A percentile compares a stretch with the other conserved stretches of the same genome.
These are phyloP conservation scores for Mastomys natalensis DNA, from an alignment of 2,113 vertebrate genomes.

Conservation along the genomic window DNA sequence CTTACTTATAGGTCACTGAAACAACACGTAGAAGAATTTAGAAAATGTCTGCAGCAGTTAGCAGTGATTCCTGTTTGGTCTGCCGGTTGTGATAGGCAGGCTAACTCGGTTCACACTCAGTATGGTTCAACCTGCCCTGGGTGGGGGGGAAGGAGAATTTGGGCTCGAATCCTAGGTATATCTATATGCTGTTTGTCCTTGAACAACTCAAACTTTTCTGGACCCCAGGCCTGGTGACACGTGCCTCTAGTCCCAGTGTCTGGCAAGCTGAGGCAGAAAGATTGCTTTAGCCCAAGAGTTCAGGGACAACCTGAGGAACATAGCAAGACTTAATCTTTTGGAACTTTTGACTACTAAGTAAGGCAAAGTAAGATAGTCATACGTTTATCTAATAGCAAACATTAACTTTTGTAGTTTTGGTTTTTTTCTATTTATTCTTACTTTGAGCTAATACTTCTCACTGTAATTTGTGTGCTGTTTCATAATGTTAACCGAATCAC, in stretches of 20 bases:
- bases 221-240: not conserved
- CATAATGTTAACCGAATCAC: not conserved
- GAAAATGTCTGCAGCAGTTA: not conserved
- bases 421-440: not conserved
- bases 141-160: fast-evolving
- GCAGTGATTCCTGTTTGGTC: not conserved
- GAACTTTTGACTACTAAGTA: not conserved
- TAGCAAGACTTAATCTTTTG: not conserved
- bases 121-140: not conserved
- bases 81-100: too few species aligned
- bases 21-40: not conserved
- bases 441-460: not conserved
- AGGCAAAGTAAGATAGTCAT: not conserved
- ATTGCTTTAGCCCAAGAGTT: not conserved
- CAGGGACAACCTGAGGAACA: not conserved
- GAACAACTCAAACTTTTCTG: not conserved
- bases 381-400: not conserved
- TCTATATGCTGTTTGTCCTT: not conserved
- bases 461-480: not conserved
- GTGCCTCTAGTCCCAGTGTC: too few species aligned
- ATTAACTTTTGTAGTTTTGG: not conserved
- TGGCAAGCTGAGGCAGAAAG: not conserved
- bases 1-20: not conserved
- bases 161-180: not conserved
- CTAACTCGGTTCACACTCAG: not conserved